Evolutionary conservation across 2,797 vertebrate genomes (phyloP).

Genomic region (Balearica regulorum): DNA sequence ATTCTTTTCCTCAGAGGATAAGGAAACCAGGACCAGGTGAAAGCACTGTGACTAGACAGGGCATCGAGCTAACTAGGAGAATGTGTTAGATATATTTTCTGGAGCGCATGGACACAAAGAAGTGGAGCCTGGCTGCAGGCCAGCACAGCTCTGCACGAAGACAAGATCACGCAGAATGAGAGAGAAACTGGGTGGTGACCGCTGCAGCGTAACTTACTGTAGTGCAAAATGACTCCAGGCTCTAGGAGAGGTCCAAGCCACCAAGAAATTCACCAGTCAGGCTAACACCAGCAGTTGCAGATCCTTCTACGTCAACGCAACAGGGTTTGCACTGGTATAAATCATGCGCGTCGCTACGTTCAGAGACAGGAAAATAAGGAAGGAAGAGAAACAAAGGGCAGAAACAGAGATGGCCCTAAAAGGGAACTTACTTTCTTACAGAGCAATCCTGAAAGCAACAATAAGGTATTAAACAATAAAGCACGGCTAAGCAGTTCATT

Average conservation of each 20-base stretch:
- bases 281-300: conserved; percentile 13
- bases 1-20: neutral
- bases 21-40: neutral
- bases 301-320: neutral
- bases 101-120: neutral
- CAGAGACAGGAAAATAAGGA: conserved; percentile 37
- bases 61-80: neutral
- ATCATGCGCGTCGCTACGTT: accelerated
- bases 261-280: neutral
- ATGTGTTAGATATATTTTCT: neutral
- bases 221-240: neutral
- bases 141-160: neutral
- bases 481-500: neutral
- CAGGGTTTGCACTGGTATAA: neutral
- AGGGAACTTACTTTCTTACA: conserved; percentile 12
- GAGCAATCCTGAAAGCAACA: conserved; percentile 1
- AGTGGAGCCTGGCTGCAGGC: neutral
- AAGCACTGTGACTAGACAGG: neutral
- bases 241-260: neutral
- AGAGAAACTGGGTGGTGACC: neutral
- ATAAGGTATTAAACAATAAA: neutral
- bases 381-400: conserved; percentile 50
- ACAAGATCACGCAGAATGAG: neutral
- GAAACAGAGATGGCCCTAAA: conserved; percentile 35
- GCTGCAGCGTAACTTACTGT: neutral